Evolutionary conservation across 2,797 vertebrate species (phyloP).

Genomic region (Mycteria americana): DNA sequence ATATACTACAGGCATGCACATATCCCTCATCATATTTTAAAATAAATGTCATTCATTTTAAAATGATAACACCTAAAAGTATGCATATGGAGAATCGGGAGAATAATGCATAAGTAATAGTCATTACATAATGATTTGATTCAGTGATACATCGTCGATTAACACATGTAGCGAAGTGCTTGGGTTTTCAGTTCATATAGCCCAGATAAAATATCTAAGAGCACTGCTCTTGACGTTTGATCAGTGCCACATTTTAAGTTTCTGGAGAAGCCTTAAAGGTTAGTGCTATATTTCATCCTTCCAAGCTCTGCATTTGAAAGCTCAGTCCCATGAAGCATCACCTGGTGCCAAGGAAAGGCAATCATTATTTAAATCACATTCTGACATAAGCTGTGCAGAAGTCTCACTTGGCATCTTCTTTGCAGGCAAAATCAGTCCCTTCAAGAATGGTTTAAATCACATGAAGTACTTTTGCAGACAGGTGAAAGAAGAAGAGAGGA

Average conservation of each 20-base stretch:
- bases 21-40: not conserved
- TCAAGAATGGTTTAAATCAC: not conserved
- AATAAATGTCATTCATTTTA: constrained; percentile 1
- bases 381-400: not conserved
- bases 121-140: not conserved
- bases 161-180: not conserved
- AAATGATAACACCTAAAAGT: not conserved
- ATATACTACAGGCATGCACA: not conserved
- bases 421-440: not conserved
- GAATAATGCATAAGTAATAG: not conserved
- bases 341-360: constrained; percentile 36
- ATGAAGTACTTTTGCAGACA: not conserved
- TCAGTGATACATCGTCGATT: not conserved
- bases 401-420: not conserved
- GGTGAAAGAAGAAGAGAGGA: not conserved
- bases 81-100: not conserved
- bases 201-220: not conserved
- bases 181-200: not conserved
- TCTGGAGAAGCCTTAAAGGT: constrained; percentile 55
- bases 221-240: constrained; percentile 29
- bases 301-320: not conserved
- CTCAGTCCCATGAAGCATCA: constrained; percentile 9
- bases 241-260: constrained; percentile 12
- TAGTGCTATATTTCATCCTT: constrained; percentile 47
- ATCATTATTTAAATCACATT: constrained; percentile 9